Evolutionary conservation across 2,888 invertebrate species (phyloP), one percentile per base, ranked within the genome.

Genomic region (Drosophila borealis): DNA sequence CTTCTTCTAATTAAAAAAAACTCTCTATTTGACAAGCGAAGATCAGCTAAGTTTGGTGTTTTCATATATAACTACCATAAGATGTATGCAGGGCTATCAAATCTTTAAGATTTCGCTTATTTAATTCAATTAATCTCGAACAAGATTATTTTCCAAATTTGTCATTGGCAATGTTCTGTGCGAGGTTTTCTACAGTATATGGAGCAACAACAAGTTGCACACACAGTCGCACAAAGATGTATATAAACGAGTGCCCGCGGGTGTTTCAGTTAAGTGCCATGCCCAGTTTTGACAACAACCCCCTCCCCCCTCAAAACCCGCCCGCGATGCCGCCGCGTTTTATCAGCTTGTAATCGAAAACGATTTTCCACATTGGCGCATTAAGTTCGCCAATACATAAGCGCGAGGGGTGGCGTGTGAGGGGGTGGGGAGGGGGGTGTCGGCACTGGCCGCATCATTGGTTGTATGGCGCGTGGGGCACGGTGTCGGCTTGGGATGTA

Each of bases 331-430:
- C 29, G 8, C 29, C 8, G 29, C 29, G 29, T 29, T 61, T 66
- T 72, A 72, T 77, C 65, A 68, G 69, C 46, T 67, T 56, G 67
- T 70, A 65, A 78, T 74, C 78, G 81, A 74, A 78, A 78, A 80
- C 70, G 70, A 80, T 78, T 78, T 80, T 78, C 81, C 74, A 80
- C 81, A 77, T 80, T 80, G 81, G 49, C 80, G 80, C 80, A 73
- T 75, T 78, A 71, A n/a, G 41, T 17, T 17, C 46, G 29, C 21
- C 42, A 68, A 48, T 29, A 53, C 44, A 60, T 37, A 50, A 46
- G 57, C 29, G 33, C 14, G 1, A 29, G 29, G 29, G 29, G 45
- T 14, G 17, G 45, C 14, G 17, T 1, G 17, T 17, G 17, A 17
- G 17, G 17, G 17, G 1, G 17, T 17, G 17, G 3, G 8, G 11